phyloP scores from a whole-genome alignment of 92 coral and sea anemone genomes.

The Ricordea florida region DNA sequence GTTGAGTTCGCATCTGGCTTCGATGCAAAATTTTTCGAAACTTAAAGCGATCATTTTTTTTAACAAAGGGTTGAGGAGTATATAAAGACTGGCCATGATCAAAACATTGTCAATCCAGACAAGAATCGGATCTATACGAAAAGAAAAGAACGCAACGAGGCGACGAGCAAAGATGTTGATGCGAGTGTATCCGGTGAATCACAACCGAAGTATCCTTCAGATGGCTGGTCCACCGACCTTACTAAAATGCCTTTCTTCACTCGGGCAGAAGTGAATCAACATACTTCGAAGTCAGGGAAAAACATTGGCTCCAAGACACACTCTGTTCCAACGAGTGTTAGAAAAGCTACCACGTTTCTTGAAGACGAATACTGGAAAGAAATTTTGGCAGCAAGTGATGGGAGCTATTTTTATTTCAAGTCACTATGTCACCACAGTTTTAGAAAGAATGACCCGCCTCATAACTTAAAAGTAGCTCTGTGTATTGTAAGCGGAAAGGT shows the following conservation, averaged over 20 bases:
- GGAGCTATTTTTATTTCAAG: neutral
- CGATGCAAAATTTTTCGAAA: conserved; percentile 1
- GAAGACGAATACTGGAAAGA: too few relatives aligned
- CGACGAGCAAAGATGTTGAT: conserved; percentile 32
- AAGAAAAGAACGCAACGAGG: conserved; percentile 25
- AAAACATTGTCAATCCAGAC: conserved; percentile 32
- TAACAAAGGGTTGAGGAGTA: conserved; percentile 35
- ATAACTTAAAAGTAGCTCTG: too few relatives aligned
- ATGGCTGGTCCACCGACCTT: too few relatives aligned
- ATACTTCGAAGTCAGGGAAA: too few relatives aligned
- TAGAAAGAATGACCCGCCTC: too few relatives aligned
- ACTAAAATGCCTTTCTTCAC: too few relatives aligned
- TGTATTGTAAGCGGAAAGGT: too few relatives aligned
- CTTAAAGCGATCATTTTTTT: conserved; percentile 3
- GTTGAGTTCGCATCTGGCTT: conserved; percentile 1
- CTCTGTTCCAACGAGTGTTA: too few relatives aligned
- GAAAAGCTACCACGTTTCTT: too few relatives aligned
- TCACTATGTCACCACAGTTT: neutral
- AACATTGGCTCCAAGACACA: too few relatives aligned
- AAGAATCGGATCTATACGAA: conserved; percentile 22
- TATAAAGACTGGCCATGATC: conserved; percentile 34
- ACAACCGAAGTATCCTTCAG: conserved; percentile 15
- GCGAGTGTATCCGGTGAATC: conserved; percentile 25
- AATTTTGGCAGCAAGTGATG: too few relatives aligned
- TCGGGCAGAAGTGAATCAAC: too few relatives aligned